Conservation (phyloP, 1,140 invertebrate species). For the Eriosoma lanigerum region DNA sequence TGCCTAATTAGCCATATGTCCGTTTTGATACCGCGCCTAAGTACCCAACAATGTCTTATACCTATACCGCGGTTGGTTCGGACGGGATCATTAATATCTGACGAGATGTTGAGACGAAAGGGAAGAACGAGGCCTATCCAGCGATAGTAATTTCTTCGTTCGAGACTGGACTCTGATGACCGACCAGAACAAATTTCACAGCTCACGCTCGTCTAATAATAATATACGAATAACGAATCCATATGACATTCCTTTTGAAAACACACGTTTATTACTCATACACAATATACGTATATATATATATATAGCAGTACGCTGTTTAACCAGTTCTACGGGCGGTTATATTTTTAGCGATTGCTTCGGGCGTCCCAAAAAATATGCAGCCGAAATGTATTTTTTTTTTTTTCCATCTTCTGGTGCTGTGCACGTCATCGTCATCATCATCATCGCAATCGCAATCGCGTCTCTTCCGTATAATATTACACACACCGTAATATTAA, state of each 20-base stretch:
- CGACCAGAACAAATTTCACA: background rate
- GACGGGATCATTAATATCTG: too few species aligned
- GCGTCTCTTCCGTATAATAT: conserved; percentile 1
- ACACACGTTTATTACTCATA: background rate
- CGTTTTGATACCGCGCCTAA: too few species aligned
- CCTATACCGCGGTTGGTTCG: too few species aligned
- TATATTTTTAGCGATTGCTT: conserved; percentile 22
- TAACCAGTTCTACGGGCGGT: conserved; percentile 29
- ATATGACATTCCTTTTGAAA: background rate
- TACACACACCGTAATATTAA: background rate
- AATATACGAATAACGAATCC: too few species aligned
- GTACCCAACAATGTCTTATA: too few species aligned
- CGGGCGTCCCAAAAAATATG: background rate
- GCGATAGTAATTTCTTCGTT: background rate
- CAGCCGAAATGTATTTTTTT: background rate
- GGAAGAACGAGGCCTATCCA: too few species aligned
- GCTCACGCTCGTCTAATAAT: background rate
- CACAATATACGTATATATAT: background rate
- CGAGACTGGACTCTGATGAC: background rate
- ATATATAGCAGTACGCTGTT: background rate
- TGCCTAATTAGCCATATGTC: too few species aligned
- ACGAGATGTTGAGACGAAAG: too few species aligned
- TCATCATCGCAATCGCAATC: background rate
- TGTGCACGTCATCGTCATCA: background rate
- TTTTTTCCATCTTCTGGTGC: background rate